Conservation (phyloP, 2,888 invertebrate genomes). For the Papilio elwesi region DNA sequence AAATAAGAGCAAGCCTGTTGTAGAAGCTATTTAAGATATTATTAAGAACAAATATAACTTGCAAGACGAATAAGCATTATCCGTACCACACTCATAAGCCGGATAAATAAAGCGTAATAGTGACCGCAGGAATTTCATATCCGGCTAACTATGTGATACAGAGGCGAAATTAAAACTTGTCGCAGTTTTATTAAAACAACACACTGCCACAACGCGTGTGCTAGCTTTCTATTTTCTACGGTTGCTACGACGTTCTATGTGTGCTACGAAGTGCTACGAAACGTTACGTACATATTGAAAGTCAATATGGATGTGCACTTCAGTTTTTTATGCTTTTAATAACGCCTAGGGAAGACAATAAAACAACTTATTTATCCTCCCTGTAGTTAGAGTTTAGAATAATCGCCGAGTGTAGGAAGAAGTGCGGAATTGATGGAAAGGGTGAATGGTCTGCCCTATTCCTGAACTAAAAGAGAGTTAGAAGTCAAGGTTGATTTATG, state of each 20-base stretch:
- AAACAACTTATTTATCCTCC: too few species aligned
- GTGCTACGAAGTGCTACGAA: background rate
- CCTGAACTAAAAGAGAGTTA: too few species aligned
- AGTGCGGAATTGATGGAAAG: too few species aligned
- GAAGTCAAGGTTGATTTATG: too few species aligned
- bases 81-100: slow-evolving; percentile 14
- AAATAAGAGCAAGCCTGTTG: too few species aligned
- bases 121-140: slow-evolving; percentile 38
- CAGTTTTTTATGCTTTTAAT: too few species aligned
- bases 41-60: background rate
- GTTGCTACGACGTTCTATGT: background rate
- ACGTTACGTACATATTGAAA: background rate
- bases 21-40: too few species aligned
- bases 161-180: slow-evolving; percentile 35
- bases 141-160: slow-evolving; percentile 34
- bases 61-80: background rate
- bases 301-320: too few species aligned
- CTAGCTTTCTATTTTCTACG: background rate
- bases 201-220: slow-evolving; percentile 8
- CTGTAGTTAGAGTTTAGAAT: too few species aligned
- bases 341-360: too few species aligned
- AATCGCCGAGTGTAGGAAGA: too few species aligned
- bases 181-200: slow-evolving; percentile 34
- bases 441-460: too few species aligned
- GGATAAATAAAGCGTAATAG: slow-evolving; percentile 26